Evolutionary conservation across 2,113 vertebrate genomes (phyloP).

Genomic region (Rhagologus leucostigma): DNA sequence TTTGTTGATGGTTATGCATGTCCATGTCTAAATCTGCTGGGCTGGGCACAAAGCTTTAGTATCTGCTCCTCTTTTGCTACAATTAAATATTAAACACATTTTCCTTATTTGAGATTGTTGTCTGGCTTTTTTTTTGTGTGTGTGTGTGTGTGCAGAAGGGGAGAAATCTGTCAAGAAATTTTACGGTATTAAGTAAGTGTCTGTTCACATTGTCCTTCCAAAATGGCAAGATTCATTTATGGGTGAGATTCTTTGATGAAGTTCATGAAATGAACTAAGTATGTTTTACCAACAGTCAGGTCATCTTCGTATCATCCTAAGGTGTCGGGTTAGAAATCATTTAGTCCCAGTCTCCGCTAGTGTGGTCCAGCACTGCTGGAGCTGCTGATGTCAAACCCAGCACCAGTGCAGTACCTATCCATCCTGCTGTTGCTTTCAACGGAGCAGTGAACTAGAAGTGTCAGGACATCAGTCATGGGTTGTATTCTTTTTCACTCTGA

Average conservation of each 20-base stretch:
- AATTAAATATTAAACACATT: neutral
- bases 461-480: neutral
- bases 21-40: neutral
- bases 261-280: neutral
- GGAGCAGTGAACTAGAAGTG: neutral
- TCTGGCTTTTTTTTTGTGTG: neutral
- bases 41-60: neutral
- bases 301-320: neutral
- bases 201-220: neutral
- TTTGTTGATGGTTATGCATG: neutral
- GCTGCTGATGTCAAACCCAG: neutral
- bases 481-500: neutral
- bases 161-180: neutral
- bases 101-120: neutral
- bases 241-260: neutral
- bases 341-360: accelerated
- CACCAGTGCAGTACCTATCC: neutral
- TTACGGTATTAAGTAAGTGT: neutral
- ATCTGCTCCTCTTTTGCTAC: neutral
- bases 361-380: neutral
- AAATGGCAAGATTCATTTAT: neutral
- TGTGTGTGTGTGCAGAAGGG: neutral
- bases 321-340: neutral
- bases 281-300: neutral
- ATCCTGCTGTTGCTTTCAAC: neutral